Percentiles rank a stretch among this genome's conserved stretches.
phyloP scores from a whole-genome alignment of 2,888 invertebrate genomes.

The Oscheius myriophilus region DNA sequence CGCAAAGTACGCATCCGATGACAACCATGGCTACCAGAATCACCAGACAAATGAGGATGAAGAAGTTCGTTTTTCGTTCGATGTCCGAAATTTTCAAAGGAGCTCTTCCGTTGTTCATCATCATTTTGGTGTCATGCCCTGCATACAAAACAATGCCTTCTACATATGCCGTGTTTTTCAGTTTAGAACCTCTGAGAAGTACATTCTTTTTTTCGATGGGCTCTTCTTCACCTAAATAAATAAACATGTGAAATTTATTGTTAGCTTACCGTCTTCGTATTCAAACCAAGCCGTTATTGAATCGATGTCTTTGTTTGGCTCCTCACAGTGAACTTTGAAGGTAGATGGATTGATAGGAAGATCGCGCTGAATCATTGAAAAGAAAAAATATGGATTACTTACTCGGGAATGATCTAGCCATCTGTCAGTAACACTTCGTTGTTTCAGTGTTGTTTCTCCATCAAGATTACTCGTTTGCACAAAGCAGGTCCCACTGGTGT shows the following conservation, averaged over 20 bases:
- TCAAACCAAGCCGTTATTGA: constrained; percentile 82
- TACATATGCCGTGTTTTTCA: constrained; percentile 94
- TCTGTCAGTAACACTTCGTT: constrained; percentile 74
- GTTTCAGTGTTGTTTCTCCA: constrained; percentile 94
- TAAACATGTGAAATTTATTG: too few species aligned
- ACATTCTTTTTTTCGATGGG: constrained; percentile 85
- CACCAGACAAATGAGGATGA: constrained; percentile 79
- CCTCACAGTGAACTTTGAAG: constrained; percentile 88
- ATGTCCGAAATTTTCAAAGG: constrained; percentile 80
- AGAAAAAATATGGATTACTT: constrained; percentile 75
- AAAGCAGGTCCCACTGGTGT: constrained; percentile 81
- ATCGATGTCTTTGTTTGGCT: constrained; percentile 93
- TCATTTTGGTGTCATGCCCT: constrained; percentile 95
- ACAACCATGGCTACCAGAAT: constrained; percentile 81
- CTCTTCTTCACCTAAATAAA: constrained; percentile 21
- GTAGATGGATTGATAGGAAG: constrained; percentile 49
- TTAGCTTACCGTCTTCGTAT: constrained; percentile 67
- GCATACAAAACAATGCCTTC: constrained; percentile 97
- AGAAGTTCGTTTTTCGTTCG: constrained; percentile 87
- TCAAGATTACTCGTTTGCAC: constrained; percentile 95
- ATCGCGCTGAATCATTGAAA: constrained; percentile 32
- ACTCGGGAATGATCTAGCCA: constrained; percentile 75
- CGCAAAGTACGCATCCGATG: constrained; percentile 77
- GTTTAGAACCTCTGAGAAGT: constrained; percentile 88
- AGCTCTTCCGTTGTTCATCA: constrained; percentile 95